phyloP scores from a whole-genome alignment of 1,140 invertebrate genomes.

The Periplaneta americana region DNA sequence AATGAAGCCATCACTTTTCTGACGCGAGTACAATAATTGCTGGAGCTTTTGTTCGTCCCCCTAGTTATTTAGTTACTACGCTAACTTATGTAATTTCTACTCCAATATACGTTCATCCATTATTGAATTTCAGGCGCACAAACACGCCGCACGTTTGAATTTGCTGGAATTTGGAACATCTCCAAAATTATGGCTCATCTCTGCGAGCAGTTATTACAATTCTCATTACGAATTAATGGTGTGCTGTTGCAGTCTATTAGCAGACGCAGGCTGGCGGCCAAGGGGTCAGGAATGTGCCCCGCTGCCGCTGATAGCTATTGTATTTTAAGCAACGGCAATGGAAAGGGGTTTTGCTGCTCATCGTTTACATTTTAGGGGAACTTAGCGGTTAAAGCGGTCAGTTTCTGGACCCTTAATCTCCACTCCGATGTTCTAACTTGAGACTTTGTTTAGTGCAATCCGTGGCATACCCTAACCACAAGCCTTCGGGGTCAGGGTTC shows the following conservation, averaged over 20 bases:
- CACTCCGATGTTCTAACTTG: background rate
- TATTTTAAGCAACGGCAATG: too few relatives aligned
- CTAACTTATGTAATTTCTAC: background rate
- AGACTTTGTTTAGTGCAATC: background rate
- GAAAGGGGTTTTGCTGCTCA: background rate
- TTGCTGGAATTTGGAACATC: background rate
- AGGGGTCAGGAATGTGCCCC: background rate
- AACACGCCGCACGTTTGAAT: background rate
- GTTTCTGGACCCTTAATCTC: background rate
- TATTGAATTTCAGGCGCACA: background rate
- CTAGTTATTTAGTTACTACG: background rate
- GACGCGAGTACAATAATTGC: too few relatives aligned
- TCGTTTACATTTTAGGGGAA: background rate
- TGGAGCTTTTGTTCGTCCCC: too few relatives aligned
- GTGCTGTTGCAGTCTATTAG: too few relatives aligned
- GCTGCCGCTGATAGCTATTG: background rate
- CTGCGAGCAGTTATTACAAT: background rate
- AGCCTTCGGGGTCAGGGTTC: background rate
- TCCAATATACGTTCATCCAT: background rate
- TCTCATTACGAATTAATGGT: background rate
- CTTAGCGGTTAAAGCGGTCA: background rate
- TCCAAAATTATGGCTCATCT: background rate
- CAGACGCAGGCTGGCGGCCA: background rate
- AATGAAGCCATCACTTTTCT: too few relatives aligned
- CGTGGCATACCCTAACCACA: background rate